Conservation (phyloP, 2,888 invertebrate genomes). For the Petrophora chlorosata region DNA sequence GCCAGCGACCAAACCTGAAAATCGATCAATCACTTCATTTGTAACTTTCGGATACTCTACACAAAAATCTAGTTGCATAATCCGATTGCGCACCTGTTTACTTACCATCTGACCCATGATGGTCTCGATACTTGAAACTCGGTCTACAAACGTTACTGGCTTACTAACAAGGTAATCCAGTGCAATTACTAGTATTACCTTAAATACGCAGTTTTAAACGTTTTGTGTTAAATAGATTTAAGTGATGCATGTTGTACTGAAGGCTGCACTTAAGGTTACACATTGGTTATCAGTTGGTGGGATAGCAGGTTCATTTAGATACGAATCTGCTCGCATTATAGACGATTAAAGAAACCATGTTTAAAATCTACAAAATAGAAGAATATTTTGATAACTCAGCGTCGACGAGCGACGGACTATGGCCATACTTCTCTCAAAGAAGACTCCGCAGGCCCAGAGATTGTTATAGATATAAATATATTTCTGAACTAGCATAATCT, state of each 20-base stretch:
- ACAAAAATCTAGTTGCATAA: constrained; percentile 38
- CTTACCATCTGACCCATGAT: constrained; percentile 45
- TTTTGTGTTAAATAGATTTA: constrained; percentile 16
- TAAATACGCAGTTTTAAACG: constrained; percentile 24
- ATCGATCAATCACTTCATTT: neutral
- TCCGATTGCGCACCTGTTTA: constrained; percentile 39
- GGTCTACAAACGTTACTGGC: constrained; percentile 38
- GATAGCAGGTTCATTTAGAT: too few relatives aligned
- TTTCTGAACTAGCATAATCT: too few relatives aligned
- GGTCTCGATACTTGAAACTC: constrained; percentile 46
- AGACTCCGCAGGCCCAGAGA: too few relatives aligned
- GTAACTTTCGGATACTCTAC: neutral
- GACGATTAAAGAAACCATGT: too few relatives aligned
- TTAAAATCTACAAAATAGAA: too few relatives aligned
- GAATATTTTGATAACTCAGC: too few relatives aligned
- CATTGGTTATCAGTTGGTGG: too few relatives aligned
- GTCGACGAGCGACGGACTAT: too few relatives aligned
- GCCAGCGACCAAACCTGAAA: too few relatives aligned
- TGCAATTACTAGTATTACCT: constrained; percentile 28
- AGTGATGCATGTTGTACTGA: constrained; percentile 13
- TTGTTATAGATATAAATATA: too few relatives aligned
- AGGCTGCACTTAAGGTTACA: constrained; percentile 4
- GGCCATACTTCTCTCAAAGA: too few relatives aligned
- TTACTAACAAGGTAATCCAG: constrained; percentile 38
- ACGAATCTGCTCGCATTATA: too few relatives aligned